Evolutionary conservation across 2,113 vertebrate species (phyloP).

Genomic region (Oophaga pumilio): DNA sequence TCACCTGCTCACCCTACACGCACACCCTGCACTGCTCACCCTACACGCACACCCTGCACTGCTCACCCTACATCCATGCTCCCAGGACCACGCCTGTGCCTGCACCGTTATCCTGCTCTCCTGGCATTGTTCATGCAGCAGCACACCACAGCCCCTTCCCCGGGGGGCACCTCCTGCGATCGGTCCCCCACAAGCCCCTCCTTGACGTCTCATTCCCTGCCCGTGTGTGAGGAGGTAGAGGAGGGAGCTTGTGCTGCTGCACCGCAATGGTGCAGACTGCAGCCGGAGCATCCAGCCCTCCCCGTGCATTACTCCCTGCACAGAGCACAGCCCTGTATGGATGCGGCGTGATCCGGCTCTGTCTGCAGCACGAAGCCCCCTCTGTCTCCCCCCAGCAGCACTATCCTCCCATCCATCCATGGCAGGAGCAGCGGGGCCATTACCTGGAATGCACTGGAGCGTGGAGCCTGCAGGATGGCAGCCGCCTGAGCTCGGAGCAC

Average conservation of each 20-base stretch:
- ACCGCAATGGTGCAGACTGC: conserved; percentile 41
- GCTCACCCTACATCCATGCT: background rate
- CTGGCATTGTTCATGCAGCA: background rate
- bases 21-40: no score
- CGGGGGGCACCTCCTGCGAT: background rate
- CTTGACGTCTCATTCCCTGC: background rate
- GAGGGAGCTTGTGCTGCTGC: background rate
- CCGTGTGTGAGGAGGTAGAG: background rate
- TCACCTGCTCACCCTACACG: no score
- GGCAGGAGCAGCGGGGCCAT: background rate
- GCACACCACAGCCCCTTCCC: background rate
- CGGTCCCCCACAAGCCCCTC: conserved; percentile 1
- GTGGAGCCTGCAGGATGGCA: conserved; percentile 24
- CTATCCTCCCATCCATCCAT: background rate
- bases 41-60: no score
- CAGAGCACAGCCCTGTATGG: background rate
- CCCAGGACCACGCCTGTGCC: conserved; percentile 72
- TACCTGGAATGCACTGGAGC: conserved; percentile 46
- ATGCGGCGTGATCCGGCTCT: background rate
- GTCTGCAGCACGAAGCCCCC: conserved; percentile 1
- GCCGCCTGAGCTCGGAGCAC: conserved; percentile 47
- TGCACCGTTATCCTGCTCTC: conserved; percentile 61
- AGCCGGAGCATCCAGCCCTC: conserved; percentile 5
- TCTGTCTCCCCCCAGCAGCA: background rate
- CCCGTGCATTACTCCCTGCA: background rate